phyloP scores from a whole-genome alignment of 1,140 invertebrate species.

The Ips typographus region DNA sequence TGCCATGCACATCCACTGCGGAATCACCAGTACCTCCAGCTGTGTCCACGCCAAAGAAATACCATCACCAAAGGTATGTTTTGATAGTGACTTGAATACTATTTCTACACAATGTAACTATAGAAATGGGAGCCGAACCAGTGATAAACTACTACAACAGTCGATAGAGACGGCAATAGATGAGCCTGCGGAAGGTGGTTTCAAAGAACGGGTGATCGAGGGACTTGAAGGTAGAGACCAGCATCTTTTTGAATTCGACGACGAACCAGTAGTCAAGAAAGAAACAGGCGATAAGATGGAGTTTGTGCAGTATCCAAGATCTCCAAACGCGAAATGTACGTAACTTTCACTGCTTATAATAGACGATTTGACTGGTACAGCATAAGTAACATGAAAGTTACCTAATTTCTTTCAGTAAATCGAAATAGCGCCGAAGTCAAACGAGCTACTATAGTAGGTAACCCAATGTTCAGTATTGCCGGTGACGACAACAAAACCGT shows the following conservation, averaged over 20 bases:
- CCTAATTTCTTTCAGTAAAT: not conserved
- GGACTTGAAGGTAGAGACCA: constrained; percentile 34
- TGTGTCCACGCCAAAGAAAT: constrained; percentile 27
- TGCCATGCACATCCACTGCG: constrained; percentile 45
- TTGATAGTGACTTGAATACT: not conserved
- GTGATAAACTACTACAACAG: constrained; percentile 33
- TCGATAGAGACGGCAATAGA: constrained; percentile 10
- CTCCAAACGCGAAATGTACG: constrained; percentile 43
- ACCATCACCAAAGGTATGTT: constrained; percentile 29
- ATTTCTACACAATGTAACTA: not conserved
- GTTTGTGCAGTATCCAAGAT: constrained; percentile 50
- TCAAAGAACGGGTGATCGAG: constrained; percentile 33
- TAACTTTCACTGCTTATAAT: not conserved
- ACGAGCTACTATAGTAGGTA: constrained; percentile 81
- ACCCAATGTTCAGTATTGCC: constrained; percentile 75
- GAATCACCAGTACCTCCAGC: constrained; percentile 15
- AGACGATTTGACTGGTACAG: not conserved
- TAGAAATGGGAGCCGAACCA: constrained; percentile 37
- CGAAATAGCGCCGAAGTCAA: constrained; percentile 67
- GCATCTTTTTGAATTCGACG: constrained; percentile 50
- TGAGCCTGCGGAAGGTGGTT: constrained; percentile 3
- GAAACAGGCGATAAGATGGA: constrained; percentile 43
- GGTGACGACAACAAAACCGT: constrained; percentile 52
- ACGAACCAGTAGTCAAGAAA: constrained; percentile 42
- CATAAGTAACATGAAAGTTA: not conserved